Conservation (phyloP, 2,113 vertebrate species). For the Cervus canadensis region DNA sequence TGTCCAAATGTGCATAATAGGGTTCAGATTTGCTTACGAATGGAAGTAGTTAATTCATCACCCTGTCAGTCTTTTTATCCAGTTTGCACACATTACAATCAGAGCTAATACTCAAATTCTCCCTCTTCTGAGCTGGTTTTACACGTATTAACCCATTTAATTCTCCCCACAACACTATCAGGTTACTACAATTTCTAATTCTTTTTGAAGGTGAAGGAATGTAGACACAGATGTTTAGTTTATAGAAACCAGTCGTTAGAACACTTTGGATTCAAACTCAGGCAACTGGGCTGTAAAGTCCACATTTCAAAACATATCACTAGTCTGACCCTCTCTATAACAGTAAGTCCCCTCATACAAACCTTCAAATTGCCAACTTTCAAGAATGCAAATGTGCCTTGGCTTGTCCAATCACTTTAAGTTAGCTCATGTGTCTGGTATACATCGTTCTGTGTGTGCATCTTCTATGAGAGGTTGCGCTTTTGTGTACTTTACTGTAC, state of each 20-base stretch:
- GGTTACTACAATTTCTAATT: not conserved
- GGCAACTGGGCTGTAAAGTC: not conserved
- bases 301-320: not conserved
- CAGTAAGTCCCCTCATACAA: not conserved
- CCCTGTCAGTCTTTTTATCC: not conserved
- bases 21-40: not conserved
- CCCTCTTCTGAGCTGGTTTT: not conserved
- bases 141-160: not conserved
- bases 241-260: not conserved
- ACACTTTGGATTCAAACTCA: not conserved
- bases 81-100: not conserved
- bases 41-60: not conserved
- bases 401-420: not conserved
- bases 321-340: not conserved
- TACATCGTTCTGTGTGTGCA: not conserved
- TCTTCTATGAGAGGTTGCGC: not conserved
- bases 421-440: not conserved
- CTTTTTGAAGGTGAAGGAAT: not conserved
- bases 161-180: not conserved
- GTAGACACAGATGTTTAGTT: not conserved
- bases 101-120: not conserved
- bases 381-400: not conserved
- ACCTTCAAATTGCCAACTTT: not conserved
- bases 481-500: not conserved
- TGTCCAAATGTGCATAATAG: not conserved